Percentiles rank a stretch among this genome's conserved stretches.
These are phyloP conservation scores for Empidonax traillii DNA, from an alignment of 2,113 vertebrate genomes.

Conservation along the genomic window DNA sequence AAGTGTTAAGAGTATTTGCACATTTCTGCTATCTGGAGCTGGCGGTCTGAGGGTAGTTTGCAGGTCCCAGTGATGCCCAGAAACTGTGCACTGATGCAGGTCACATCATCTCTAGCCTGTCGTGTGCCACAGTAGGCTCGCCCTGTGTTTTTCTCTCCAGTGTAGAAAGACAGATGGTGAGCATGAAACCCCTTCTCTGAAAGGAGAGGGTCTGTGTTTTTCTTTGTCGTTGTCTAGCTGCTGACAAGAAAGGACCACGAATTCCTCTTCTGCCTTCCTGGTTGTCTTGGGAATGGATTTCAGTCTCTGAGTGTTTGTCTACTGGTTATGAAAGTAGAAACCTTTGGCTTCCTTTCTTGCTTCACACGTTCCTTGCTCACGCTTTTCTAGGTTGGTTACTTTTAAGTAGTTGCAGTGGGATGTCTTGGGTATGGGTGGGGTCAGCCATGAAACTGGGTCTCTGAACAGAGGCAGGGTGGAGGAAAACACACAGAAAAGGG, in stretches of 20 bases:
- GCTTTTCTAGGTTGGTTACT: not conserved
- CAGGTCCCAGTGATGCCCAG: not conserved
- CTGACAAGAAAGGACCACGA: not conserved
- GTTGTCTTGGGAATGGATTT: not conserved
- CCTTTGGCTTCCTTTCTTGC: not conserved
- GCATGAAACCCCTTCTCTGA: fast-evolving
- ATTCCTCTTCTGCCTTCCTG: not conserved
- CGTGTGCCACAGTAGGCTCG: fast-evolving
- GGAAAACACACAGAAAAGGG: not conserved
- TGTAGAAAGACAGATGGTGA: fast-evolving
- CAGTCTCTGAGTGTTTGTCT: not conserved
- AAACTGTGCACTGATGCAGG: fast-evolving
- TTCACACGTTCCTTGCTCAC: not conserved
- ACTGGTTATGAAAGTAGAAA: not conserved
- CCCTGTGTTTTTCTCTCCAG: not conserved
- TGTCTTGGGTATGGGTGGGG: not conserved
- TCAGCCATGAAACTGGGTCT: not conserved
- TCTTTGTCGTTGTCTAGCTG: not conserved
- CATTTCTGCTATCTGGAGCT: not conserved
- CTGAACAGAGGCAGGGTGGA: too few relatives aligned
- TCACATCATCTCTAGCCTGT: fast-evolving
- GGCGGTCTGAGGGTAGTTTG: not conserved
- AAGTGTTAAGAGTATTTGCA: not conserved
- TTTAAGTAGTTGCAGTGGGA: not conserved
- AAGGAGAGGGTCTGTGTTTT: not conserved